Evolutionary conservation across 92 coral and sea anemone species (phyloP).

Genomic region (Epizoanthus rinbou): DNA sequence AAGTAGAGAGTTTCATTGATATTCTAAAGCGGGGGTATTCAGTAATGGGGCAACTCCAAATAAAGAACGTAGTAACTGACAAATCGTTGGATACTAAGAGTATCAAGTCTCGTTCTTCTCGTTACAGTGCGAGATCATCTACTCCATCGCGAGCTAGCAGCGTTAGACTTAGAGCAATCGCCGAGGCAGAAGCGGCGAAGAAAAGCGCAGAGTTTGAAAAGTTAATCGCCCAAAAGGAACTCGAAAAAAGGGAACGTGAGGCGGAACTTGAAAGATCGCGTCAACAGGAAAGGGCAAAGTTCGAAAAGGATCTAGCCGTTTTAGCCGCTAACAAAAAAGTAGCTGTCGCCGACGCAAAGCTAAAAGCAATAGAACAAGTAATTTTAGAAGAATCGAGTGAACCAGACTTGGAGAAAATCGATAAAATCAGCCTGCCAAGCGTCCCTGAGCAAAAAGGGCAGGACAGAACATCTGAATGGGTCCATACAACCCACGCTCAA

Average conservation of each 20-base stretch:
- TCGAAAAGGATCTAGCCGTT: background rate
- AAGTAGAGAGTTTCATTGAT: background rate
- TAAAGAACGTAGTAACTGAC: slow-evolving; percentile 13
- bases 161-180: slow-evolving; percentile 9
- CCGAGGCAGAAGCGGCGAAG: slow-evolving; percentile 1
- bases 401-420: too few species aligned
- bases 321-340: slow-evolving; percentile 13
- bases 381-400: background rate
- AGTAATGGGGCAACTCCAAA: slow-evolving; percentile 5
- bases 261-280: slow-evolving; percentile 8
- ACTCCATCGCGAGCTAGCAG: slow-evolving; percentile 13
- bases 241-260: slow-evolving; percentile 5
- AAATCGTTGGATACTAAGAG: slow-evolving; percentile 4
- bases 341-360: slow-evolving; percentile 26
- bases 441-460: background rate
- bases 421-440: background rate
- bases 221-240: slow-evolving; percentile 13
- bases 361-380: slow-evolving; percentile 4
- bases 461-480: background rate
- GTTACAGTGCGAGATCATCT: slow-evolving; percentile 1
- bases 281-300: slow-evolving; percentile 22
- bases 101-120: slow-evolving; percentile 3
- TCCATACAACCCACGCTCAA: background rate
- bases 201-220: slow-evolving; percentile 17
- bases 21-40: slow-evolving; percentile 19